Conservation (phyloP, 2,797 vertebrate species). For the Gambusia yucatana region DNA sequence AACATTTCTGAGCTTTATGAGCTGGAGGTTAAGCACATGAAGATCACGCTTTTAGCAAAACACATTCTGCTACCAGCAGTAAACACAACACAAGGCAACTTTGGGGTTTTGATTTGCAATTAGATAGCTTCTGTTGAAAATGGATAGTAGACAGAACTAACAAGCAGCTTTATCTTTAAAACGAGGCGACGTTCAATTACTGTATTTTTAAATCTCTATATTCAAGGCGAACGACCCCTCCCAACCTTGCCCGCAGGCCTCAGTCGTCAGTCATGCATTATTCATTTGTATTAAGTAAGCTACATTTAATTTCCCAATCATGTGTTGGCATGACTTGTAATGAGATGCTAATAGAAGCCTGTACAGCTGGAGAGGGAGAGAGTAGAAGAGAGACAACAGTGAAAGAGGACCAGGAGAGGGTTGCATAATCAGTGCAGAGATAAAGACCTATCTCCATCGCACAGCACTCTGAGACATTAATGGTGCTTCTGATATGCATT, state of each 20-base stretch:
- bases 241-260: slow-evolving; percentile 4
- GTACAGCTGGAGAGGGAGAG: slow-evolving; percentile 10
- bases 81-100: not conserved
- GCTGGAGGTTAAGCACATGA: not conserved
- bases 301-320: slow-evolving; percentile 78
- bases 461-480: slow-evolving; percentile 4
- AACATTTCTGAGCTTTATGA: not conserved
- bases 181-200: not conserved
- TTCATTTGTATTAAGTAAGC: slow-evolving; percentile 74
- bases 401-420: slow-evolving; percentile 6
- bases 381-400: not conserved
- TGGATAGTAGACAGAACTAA: too few species aligned
- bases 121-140: not conserved
- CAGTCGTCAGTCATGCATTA: slow-evolving; percentile 65
- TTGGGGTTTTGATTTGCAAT: not conserved
- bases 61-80: not conserved
- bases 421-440: slow-evolving; percentile 37
- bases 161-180: not conserved
- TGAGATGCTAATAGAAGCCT: slow-evolving; percentile 75
- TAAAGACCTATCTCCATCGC: slow-evolving; percentile 35
- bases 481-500: slow-evolving; percentile 23
- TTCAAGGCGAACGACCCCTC: not conserved
- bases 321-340: slow-evolving; percentile 69
- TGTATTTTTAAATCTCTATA: slow-evolving; percentile 1
- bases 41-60: not conserved